Conservation (phyloP, 2,113 vertebrate species). For the Chloebia gouldiae region DNA sequence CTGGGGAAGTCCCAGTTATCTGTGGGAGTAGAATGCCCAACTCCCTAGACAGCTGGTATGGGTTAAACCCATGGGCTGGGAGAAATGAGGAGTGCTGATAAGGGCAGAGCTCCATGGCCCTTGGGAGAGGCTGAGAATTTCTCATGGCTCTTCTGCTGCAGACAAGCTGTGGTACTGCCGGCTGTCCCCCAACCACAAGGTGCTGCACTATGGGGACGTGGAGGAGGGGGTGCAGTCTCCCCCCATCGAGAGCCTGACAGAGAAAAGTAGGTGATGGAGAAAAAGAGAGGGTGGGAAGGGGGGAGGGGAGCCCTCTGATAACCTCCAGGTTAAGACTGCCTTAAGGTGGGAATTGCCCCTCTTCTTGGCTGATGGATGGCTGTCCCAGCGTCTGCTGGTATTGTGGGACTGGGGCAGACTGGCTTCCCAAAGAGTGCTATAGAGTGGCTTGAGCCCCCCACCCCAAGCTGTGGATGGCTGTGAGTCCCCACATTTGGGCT, state of each 20-base stretch:
- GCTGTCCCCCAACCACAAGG: conserved; percentile 94
- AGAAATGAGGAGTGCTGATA: background rate
- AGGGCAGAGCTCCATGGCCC: background rate
- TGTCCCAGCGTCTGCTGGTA: background rate
- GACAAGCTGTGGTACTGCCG: conserved; percentile 98
- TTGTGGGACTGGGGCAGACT: background rate
- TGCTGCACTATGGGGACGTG: conserved; percentile 92
- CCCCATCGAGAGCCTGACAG: conserved; percentile 83
- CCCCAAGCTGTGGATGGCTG: background rate
- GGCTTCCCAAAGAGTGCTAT: background rate
- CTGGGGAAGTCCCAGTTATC: accelerated
- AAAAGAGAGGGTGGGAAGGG: background rate
- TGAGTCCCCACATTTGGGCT: background rate
- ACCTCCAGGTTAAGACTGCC: background rate
- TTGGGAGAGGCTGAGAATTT: background rate
- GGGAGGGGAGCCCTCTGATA: background rate
- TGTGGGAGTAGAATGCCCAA: background rate
- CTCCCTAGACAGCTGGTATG: background rate
- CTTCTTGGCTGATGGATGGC: accelerated
- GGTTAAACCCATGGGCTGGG: background rate
- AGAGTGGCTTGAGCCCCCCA: background rate
- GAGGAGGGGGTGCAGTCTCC: conserved; percentile 81
- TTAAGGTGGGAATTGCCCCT: background rate
- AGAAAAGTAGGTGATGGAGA: conserved; percentile 84
- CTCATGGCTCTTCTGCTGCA: conserved; percentile 14